These are phyloP conservation scores for Galerucella calmariensis DNA, from an alignment of 2,888 invertebrate species.

Conservation along the genomic window DNA sequence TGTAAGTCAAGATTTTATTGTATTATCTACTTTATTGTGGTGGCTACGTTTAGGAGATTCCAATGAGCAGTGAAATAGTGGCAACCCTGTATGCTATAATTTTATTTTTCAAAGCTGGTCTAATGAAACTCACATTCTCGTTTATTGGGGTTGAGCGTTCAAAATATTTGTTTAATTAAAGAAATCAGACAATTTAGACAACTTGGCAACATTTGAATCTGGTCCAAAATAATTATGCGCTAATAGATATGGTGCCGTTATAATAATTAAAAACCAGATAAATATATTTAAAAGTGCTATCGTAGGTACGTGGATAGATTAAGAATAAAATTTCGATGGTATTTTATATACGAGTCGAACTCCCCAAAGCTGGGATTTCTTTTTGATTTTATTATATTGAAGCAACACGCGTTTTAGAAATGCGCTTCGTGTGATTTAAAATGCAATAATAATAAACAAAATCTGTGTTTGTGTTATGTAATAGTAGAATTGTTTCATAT, in stretches of 20 bases:
- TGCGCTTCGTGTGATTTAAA: slow-evolving; percentile 21
- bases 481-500: slow-evolving; percentile 6
- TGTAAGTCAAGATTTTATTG: background rate
- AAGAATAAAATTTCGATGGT: background rate
- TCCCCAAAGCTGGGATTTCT: background rate
- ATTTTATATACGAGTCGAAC: background rate
- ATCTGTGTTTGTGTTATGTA: slow-evolving; percentile 8
- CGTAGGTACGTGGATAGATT: background rate
- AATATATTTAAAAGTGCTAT: background rate
- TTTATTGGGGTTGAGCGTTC: too few species aligned
- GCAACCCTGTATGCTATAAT: too few species aligned
- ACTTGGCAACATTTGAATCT: too few species aligned
- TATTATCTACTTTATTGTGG: too few species aligned
- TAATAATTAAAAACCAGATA: background rate
- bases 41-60: too few species aligned
- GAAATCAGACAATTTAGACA: too few species aligned
- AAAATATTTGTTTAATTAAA: too few species aligned
- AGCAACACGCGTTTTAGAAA: slow-evolving; percentile 12
- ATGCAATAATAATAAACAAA: slow-evolving; percentile 23
- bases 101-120: too few species aligned
- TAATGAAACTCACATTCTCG: too few species aligned
- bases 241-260: background rate
- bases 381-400: slow-evolving; percentile 3
- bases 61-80: too few species aligned
- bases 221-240: too few species aligned